These are phyloP conservation scores for Anas platyrhynchos DNA, from an alignment of 2,113 vertebrate genomes.

Conservation along the genomic window DNA sequence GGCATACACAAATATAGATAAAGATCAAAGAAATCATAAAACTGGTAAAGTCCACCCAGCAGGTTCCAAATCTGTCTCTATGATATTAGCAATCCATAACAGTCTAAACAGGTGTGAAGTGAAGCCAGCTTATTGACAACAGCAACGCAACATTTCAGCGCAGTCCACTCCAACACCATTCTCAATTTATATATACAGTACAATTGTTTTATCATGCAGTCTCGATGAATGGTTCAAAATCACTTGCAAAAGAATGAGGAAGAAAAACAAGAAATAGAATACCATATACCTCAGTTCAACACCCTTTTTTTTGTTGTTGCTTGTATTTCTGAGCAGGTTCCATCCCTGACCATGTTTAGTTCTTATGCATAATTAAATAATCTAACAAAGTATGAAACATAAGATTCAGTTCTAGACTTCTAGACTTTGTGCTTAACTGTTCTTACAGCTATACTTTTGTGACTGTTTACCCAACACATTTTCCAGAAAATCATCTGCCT, in stretches of 20 bases:
- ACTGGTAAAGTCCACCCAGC: background rate
- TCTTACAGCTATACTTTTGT: background rate
- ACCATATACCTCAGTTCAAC: background rate
- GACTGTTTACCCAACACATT: background rate
- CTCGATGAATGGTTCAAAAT: slow-evolving; percentile 4
- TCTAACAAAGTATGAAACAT: background rate
- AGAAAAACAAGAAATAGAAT: background rate
- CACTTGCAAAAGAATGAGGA: background rate
- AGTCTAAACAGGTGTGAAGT: background rate
- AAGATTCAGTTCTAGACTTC: background rate
- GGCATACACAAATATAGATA: background rate
- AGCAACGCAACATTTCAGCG: slow-evolving; percentile 22
- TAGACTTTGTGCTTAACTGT: background rate
- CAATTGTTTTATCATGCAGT: background rate
- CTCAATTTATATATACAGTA: background rate
- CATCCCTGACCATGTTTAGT: background rate
- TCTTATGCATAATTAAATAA: background rate
- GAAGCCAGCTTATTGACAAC: background rate
- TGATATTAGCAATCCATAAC: background rate
- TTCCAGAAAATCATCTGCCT: background rate
- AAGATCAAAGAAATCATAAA: slow-evolving; percentile 5
- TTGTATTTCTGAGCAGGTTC: background rate
- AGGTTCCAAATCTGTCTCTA: background rate
- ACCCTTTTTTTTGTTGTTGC: background rate
- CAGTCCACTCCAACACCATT: slow-evolving; percentile 21